Evolutionary conservation across 1,140 invertebrate genomes (phyloP).

Genomic region (Wasmannia auropunctata): DNA sequence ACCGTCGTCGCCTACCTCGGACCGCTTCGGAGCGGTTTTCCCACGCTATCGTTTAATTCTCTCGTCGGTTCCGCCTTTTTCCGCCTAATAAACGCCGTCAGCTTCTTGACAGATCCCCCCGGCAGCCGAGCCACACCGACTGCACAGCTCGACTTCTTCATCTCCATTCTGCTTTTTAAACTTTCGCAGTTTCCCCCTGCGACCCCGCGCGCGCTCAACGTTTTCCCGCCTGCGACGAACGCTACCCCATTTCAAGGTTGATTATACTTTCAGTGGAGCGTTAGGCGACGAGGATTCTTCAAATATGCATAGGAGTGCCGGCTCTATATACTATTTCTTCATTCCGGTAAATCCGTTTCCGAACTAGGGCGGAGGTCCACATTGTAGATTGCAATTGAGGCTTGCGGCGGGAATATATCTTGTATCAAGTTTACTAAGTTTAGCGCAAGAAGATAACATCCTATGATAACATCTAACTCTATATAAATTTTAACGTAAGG

Average conservation of each 20-base stretch:
- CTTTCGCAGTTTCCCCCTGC: not conserved
- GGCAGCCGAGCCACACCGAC: not conserved
- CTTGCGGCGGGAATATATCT: constrained; percentile 32
- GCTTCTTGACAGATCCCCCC: constrained; percentile 27
- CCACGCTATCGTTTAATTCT: constrained; percentile 43
- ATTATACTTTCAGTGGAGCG: constrained; percentile 44
- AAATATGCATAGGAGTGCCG: constrained; percentile 27
- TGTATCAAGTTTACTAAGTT: constrained; percentile 31
- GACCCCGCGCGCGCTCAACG: not conserved
- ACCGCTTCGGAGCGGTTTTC: constrained; percentile 14
- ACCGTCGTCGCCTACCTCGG: too few relatives aligned
- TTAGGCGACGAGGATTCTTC: constrained; percentile 24
- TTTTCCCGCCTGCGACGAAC: not conserved
- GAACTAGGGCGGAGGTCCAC: constrained; percentile 21
- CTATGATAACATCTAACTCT: not conserved
- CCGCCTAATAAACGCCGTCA: constrained; percentile 38
- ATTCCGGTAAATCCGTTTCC: constrained; percentile 13
- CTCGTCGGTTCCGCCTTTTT: constrained; percentile 28
- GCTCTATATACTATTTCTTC: not conserved
- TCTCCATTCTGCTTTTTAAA: constrained; percentile 27
- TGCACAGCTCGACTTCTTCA: constrained; percentile 2
- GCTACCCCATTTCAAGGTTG: constrained; percentile 40
- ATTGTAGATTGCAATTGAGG: constrained; percentile 49
- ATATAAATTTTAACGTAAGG: constrained; percentile 8
- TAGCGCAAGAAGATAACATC: constrained; percentile 10